Percentiles rank a stretch among this genome's conserved stretches.
Evolutionary conservation across 2,113 vertebrate genomes (phyloP).

Genomic region (Callaeas wilsoni): DNA sequence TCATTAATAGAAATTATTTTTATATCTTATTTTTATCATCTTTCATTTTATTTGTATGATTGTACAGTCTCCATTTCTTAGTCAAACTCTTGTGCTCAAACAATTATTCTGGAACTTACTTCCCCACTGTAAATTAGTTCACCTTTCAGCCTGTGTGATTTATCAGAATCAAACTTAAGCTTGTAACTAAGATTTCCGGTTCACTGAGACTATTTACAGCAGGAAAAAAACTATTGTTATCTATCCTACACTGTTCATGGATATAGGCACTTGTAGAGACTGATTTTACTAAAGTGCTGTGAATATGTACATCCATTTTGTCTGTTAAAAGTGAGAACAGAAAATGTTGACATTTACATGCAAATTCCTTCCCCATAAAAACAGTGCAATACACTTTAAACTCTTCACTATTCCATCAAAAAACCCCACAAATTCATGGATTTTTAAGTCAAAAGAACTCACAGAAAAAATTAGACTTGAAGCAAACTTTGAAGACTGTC

Average conservation of each 20-base stretch:
- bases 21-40: not conserved
- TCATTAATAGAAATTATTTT: not conserved
- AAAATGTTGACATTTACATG: not conserved
- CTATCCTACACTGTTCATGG: not conserved
- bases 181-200: not conserved
- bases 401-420: not conserved
- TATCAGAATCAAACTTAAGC: not conserved
- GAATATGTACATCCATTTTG: not conserved
- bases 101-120: not conserved
- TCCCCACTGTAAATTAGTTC: not conserved
- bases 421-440: not conserved
- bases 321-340: not conserved
- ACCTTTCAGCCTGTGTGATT: not conserved
- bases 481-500: not conserved
- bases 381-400: not conserved
- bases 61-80: not conserved
- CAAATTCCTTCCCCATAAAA: not conserved
- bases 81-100: not conserved
- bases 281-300: not conserved
- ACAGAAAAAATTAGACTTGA: not conserved
- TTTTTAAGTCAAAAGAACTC: not conserved
- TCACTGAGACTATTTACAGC: not conserved
- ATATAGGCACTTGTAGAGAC: not conserved
- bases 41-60: not conserved
- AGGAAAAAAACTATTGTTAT: accelerated